Base-by-base conservation (phyloP, 2,888 invertebrate species). In the Gisinianus flammeolus region DNA sequence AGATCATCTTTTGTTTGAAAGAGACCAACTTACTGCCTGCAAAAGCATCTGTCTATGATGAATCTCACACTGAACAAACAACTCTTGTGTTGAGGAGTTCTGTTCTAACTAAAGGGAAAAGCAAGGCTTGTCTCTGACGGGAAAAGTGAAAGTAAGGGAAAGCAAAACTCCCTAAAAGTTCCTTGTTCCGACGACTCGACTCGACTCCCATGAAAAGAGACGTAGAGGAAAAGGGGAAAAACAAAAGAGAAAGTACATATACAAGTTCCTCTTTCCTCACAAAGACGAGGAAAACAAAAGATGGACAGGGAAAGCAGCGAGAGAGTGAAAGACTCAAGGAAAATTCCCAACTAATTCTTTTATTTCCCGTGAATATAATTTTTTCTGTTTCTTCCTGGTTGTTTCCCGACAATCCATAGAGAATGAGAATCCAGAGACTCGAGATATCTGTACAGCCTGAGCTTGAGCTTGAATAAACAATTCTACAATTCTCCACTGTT, bases 1-100 rank as follows among this genome's bases (percentile, higher is more conserved):
- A 62, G 28, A 12, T 62, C 24, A 62, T 62, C 62, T 62, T 62
- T 62, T 62, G 62, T 62, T 62, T 62, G 62, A 22, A 26, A 62
- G 28, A 44, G 44, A 44, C 44, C 19, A 44, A 44, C 44, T 44
- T 44, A 19, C 44, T 16, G 44, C 19, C 19, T 44, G 44, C 44
- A 2, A 35, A 35, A 35, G 35, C 35, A 8, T 5, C 35, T 35
- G 6, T 35, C 8, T 24, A 10, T 5, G 26, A 62, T 12, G 28
- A 58, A 58, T 10, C 58, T 24, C 58, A 62, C 54, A 54, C 6
- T n/a, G 19, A 54, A n/a, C n/a, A n/a, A 16, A 19, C 16, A 54
- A 44, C 44, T 44, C 44, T 44, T 35, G 35, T 35, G 35, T 35
- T 35, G 35, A 8, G n/a, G n/a, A n/a, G n/a, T n/a, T n/a, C n/a